phyloP scores from a whole-genome alignment of 2,888 invertebrate genomes.

The Phytoseiulus persimilis region DNA sequence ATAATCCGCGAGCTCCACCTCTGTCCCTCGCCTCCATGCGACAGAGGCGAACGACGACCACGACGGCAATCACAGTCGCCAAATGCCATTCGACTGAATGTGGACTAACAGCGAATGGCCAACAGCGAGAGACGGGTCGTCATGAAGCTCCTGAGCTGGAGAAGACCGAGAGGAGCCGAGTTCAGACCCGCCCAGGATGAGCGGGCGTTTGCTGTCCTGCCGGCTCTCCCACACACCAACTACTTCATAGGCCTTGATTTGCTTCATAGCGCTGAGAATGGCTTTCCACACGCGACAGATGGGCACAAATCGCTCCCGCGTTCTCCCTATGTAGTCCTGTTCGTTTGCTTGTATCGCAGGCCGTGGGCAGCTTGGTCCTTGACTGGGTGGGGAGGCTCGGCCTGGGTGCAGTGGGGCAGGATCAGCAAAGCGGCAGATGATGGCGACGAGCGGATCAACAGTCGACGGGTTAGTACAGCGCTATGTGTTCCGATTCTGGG shows the following conservation, averaged over 20 bases:
- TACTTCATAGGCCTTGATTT: neutral
- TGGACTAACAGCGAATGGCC: neutral
- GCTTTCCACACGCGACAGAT: neutral
- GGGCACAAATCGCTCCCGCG: neutral
- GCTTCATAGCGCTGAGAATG: neutral
- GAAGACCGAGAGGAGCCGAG: neutral
- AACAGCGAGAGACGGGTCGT: neutral
- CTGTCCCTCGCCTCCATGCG: neutral
- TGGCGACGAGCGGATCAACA: neutral
- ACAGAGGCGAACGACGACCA: neutral
- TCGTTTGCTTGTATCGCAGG: neutral
- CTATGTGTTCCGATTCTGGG: neutral
- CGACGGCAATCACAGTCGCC: neutral
- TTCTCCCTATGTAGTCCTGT: neutral
- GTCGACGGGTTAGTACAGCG: neutral
- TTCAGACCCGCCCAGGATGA: neutral
- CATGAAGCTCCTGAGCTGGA: neutral
- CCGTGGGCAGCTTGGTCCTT: neutral
- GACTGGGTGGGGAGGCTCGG: neutral
- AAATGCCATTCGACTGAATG: neutral
- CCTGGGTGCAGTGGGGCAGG: neutral
- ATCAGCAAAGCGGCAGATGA: neutral
- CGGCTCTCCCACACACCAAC: neutral
- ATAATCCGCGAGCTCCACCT: neutral
- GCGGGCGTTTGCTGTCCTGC: neutral